Base-by-base conservation (phyloP, 1,140 invertebrate species). In the Epicauta chinensis region DNA sequence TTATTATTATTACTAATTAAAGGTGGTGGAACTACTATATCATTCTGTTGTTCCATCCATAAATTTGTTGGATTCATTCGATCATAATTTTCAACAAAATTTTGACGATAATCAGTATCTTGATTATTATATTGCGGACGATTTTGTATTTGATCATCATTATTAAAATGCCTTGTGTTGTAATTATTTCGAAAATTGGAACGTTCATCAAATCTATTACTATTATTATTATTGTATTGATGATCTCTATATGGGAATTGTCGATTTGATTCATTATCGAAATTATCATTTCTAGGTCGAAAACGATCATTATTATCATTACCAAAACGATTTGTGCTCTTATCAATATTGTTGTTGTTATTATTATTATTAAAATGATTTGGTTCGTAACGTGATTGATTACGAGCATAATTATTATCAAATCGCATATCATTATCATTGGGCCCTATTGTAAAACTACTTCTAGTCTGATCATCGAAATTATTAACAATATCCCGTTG, bases 381-480 rank as follows among this genome's bases (percentile, higher is more conserved):
- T 1, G 14, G 36, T n/a, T 49, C 23, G 37, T 40, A 53, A 48
- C 29, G 14, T 13, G n/a, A 17, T 10, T 46, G 23, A 30, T 54
- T 48, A 29, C 43, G 23, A 51, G 36, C 41, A 15, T 48, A 56
- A 23, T 23, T 23, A 23, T 23, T 23, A n/a, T 47, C 45, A 12
- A 37, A 47, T 12, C 35, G 17, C 14, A 42, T 31, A 29, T 60
- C 57, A 16, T 42, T 31, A 36, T 62, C 61, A 16, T 56, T 60
- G 1, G 53, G 56, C 11, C 52, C 58, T 39, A 56, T 57, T 1
- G 60, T 54, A 41, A 67, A 67, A 50, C 63, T 67, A 46, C 62
- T 65, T 47, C 60, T 42, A 17, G 63, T 67, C 50, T 67, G 61
- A 49, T 65, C 65, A 32, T 67, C 65, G 44, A 64, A 64, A 35